Conservation (phyloP, 2,888 invertebrate species). For the Drosophila colorata region DNA sequence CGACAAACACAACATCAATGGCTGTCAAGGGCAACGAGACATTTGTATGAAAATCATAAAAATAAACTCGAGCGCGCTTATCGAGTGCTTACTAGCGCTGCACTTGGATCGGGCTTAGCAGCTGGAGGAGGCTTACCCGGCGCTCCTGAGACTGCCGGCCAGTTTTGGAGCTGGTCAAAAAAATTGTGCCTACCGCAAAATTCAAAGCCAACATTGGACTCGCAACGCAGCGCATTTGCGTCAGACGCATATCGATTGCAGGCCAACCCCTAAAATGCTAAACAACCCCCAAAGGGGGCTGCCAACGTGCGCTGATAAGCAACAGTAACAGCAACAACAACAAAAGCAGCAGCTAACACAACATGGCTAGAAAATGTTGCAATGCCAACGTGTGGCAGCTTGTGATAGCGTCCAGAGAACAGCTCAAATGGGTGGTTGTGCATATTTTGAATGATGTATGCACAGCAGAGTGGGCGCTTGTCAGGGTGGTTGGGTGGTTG, state of each 20-base stretch:
- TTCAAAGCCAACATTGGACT: background rate
- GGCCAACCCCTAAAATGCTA: conserved; percentile 63
- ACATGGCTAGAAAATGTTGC: conserved; percentile 75
- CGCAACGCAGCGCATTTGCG: conserved; percentile 29
- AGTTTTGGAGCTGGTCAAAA: conserved; percentile 34
- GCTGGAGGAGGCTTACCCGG: conserved; percentile 9
- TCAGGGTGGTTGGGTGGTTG: conserved; percentile 30
- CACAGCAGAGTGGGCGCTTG: conserved; percentile 10
- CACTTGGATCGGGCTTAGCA: conserved; percentile 31
- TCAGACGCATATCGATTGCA: conserved; percentile 69
- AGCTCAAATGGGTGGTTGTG: conserved; percentile 64
- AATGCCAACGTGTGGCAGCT: conserved; percentile 78
- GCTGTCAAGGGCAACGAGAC: conserved; percentile 65
- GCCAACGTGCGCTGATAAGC: conserved; percentile 64
- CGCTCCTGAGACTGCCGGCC: background rate
- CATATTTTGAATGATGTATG: conserved; percentile 78
- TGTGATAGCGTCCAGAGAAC: conserved; percentile 66
- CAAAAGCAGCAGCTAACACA: conserved; percentile 31
- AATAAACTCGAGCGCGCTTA: conserved; percentile 53
- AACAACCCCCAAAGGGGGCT: conserved; percentile 66
- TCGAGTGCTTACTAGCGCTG: conserved; percentile 67
- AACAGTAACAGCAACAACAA: conserved; percentile 35
- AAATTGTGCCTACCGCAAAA: conserved; percentile 53
- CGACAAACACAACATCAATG: conserved; percentile 45
- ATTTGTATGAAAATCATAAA: conserved; percentile 37